These are phyloP conservation scores for Sebastes taczanowskii DNA, from an alignment of 2,797 vertebrate species.

Conservation along the genomic window DNA sequence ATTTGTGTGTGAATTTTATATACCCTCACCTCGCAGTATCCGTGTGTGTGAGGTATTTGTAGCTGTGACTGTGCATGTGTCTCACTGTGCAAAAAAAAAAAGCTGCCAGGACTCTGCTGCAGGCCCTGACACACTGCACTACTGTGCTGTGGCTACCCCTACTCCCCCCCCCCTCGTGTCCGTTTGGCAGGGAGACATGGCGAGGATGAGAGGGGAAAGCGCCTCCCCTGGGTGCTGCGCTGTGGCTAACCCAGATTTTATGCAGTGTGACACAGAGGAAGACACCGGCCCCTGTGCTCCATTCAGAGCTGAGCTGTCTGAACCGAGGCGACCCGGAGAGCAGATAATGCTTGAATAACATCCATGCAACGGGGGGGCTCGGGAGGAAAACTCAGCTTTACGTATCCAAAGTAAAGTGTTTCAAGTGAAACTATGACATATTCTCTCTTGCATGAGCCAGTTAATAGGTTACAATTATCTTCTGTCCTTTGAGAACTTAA, in stretches of 20 bases:
- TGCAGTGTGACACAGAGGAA: conserved; percentile 68
- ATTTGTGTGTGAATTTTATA: conserved; percentile 10
- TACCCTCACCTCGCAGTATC: not conserved
- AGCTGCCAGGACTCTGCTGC: conserved; percentile 37
- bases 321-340: conserved; percentile 36
- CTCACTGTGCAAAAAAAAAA: not conserved
- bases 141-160: conserved; percentile 30
- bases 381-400: not conserved
- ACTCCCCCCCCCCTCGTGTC: conserved; percentile 15
- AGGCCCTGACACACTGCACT: conserved; percentile 68
- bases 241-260: conserved; percentile 75
- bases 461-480: not conserved
- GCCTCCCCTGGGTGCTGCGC: conserved; percentile 63
- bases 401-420: not conserved
- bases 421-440: not conserved
- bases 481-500: not conserved
- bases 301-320: conserved; percentile 58
- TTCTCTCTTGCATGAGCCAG: not conserved
- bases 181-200: conserved; percentile 65
- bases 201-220: conserved; percentile 63
- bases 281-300: conserved; percentile 58
- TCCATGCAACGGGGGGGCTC: not conserved
- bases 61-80: conserved; percentile 32
- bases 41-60: conserved; percentile 1
- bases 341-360: conserved; percentile 16